Evolutionary conservation across 2,888 invertebrate genomes (phyloP).

Genomic region (Stegana nigrithorax): DNA sequence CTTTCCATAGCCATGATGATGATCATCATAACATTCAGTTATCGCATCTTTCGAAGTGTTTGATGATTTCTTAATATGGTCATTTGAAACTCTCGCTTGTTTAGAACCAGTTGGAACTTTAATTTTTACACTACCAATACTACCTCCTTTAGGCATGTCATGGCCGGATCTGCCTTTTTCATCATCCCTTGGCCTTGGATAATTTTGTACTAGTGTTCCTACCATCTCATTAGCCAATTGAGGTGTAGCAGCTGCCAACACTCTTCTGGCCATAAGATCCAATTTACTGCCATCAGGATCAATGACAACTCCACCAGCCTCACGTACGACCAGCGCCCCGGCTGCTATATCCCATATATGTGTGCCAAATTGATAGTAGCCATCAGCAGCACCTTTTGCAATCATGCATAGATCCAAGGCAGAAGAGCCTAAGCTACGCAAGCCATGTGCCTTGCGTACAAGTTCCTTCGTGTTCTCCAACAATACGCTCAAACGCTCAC

Average conservation of each 20-base stretch:
- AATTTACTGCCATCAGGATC: constrained; percentile 86
- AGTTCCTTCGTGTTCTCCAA: constrained; percentile 77
- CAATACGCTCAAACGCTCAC: constrained; percentile 67
- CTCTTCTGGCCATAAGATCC: constrained; percentile 83
- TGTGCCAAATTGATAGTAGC: constrained; percentile 90
- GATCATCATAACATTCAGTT: background rate
- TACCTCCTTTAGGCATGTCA: too few species aligned
- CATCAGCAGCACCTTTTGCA: constrained; percentile 88
- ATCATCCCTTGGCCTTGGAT: constrained; percentile 78
- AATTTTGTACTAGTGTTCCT: constrained; percentile 75
- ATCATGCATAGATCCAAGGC: constrained; percentile 95
- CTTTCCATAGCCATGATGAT: background rate
- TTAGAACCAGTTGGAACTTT: too few species aligned
- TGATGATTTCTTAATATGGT: too few species aligned
- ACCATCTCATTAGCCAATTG: constrained; percentile 78
- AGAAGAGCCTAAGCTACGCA: constrained; percentile 89
- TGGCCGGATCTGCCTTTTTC: constrained; percentile 23
- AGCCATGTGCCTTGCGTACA: constrained; percentile 77
- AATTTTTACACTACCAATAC: too few species aligned
- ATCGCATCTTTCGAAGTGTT: too few species aligned
- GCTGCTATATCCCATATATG: constrained; percentile 95
- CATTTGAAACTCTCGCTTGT: too few species aligned
- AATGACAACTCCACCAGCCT: constrained; percentile 92
- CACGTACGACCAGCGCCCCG: constrained; percentile 86
- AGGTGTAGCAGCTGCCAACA: constrained; percentile 80